Base-by-base conservation (phyloP, 2,113 vertebrate genomes). In the Pachypanchax playfairii region DNA sequence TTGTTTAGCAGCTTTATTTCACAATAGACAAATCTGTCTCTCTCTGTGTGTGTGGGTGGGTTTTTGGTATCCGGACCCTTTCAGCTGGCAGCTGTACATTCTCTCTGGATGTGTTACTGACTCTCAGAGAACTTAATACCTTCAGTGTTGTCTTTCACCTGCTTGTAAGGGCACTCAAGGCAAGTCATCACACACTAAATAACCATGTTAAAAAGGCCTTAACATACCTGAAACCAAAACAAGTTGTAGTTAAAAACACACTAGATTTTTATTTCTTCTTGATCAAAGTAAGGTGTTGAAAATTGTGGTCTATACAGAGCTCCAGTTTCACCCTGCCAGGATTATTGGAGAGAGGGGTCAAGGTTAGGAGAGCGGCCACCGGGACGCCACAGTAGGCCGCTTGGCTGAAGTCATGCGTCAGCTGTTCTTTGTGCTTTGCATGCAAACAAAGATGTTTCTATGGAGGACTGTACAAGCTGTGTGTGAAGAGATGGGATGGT, bases 361-460 rank as follows among this genome's bases (percentile, higher is more conserved):
- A 87, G 84, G 86, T 86, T 38, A 79, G 14, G 29, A 1, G 44
- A 18, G 42, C 1, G 38, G 61, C 24, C 38, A 38, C 52, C 55
- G 38, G 35, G 79, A 65, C 51, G 69, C 61, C 66, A 59, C 48
- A 28, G 50, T 29, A 52, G 61, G 39, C 50, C 26, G 26, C 41
- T 73, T 63, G 70, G 65, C 75, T 72, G 43, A 41, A 43, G 61
- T 59, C 51, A 47, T 65, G 58, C 20, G 51, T 77, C 80, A 86
- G 85, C 83, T 87, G 88, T 67, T 79, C 42, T 62, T 28, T 44
- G 21, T 13, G 22, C 10, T 9, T 21, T 1, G 9, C n/a, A 49
- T 52, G 73, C 47, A 62, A 64, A 65, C 59, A 53, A 35, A 51
- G 39, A 26, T 17, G 49, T 36, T 33, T 33, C 18, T 39, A 41